A percentile compares a stretch with the other conserved stretches of the same genome.
phyloP scores from a whole-genome alignment of 2,888 invertebrate species.

The Apeira syringaria region DNA sequence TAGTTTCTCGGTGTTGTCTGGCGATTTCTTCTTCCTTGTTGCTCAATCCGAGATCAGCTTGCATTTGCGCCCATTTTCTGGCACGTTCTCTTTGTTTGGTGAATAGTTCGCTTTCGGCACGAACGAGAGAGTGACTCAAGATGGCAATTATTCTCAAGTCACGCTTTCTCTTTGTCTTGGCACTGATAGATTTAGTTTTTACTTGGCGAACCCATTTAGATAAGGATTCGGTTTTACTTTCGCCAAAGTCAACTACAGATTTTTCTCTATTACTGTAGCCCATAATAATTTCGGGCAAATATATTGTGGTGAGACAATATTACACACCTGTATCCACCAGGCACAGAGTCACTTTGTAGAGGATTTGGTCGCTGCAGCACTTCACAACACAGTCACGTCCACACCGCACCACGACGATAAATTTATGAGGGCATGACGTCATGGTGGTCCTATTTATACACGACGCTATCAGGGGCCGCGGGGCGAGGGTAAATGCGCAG shows the following conservation, averaged over 20 bases:
- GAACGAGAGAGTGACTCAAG: constrained; percentile 82
- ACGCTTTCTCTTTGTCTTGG: constrained; percentile 82
- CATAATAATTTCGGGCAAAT: constrained; percentile 60
- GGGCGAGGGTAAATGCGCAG: constrained; percentile 57
- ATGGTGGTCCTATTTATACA: constrained; percentile 56
- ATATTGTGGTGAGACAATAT: constrained; percentile 61
- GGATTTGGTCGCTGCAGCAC: constrained; percentile 51
- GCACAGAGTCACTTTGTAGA: constrained; percentile 58
- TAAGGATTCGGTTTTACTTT: constrained; percentile 83
- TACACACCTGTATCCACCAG: constrained; percentile 81
- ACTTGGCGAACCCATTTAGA: constrained; percentile 86
- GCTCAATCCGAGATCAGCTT: constrained; percentile 75
- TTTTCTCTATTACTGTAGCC: constrained; percentile 74
- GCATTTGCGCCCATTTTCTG: constrained; percentile 83
- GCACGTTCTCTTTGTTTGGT: constrained; percentile 85
- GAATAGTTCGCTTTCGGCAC: constrained; percentile 84
- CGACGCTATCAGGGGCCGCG: constrained; percentile 40
- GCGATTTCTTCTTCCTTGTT: constrained; percentile 72
- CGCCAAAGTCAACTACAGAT: constrained; percentile 76
- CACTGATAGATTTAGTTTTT: constrained; percentile 83
- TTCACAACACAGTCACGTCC: constrained; percentile 63
- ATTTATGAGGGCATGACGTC: constrained; percentile 63
- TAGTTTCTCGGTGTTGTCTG: constrained; percentile 70
- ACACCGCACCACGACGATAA: constrained; percentile 50
- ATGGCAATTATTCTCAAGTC: constrained; percentile 86